Conservation (phyloP, 2,797 vertebrate genomes). For the Periophthalmus magnuspinnatus region DNA sequence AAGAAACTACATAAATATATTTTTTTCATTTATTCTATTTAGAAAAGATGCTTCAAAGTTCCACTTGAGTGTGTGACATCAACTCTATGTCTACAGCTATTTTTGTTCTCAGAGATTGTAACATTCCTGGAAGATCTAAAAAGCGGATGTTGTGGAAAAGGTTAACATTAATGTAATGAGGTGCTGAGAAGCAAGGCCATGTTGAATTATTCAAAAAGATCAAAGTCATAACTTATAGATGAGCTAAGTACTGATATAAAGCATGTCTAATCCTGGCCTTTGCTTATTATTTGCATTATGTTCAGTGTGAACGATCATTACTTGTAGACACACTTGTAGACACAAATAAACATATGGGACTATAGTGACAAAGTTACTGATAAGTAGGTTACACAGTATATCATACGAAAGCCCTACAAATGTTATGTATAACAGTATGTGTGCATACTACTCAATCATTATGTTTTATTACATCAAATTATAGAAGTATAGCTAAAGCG, state of each 20-base stretch:
- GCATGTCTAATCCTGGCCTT: not conserved
- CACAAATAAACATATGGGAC: not conserved
- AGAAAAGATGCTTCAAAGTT: not conserved
- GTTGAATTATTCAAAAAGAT: slow-evolving; percentile 18
- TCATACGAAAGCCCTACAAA: not conserved
- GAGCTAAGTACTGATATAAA: not conserved
- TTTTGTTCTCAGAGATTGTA: not conserved
- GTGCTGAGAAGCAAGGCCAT: not conserved
- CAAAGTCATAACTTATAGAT: slow-evolving; percentile 9
- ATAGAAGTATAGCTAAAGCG: not conserved
- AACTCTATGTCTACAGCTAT: not conserved
- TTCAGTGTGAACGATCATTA: not conserved
- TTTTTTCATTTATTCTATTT: not conserved
- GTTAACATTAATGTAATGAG: not conserved
- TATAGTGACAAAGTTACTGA: not conserved
- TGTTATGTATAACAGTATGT: not conserved
- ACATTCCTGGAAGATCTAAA: slow-evolving; percentile 17
- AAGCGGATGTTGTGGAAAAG: slow-evolving; percentile 17
- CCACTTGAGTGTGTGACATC: not conserved
- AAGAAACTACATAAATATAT: not conserved
- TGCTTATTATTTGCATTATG: not conserved
- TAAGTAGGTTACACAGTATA: not conserved
- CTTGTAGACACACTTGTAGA: not conserved
- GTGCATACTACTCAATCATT: not conserved
- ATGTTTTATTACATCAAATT: not conserved